phyloP scores from a whole-genome alignment of 2,113 vertebrate genomes.

The Oreochromis tanganicae region DNA sequence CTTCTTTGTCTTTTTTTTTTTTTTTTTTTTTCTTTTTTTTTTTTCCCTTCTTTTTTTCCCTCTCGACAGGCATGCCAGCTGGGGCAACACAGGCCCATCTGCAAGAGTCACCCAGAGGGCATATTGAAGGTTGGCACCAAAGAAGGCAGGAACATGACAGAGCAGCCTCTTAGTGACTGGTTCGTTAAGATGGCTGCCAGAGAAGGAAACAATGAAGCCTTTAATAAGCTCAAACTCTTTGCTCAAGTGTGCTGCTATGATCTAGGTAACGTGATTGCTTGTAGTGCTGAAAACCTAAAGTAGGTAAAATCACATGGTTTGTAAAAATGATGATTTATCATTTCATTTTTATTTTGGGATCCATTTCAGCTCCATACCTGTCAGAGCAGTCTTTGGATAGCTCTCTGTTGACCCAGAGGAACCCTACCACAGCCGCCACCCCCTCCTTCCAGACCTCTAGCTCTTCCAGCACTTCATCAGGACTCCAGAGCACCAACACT shows the following conservation, averaged over 20 bases:
- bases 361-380: slow-evolving; percentile 84
- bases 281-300: background rate
- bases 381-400: slow-evolving; percentile 90
- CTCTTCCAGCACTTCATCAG: slow-evolving; percentile 73
- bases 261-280: slow-evolving; percentile 74
- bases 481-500: slow-evolving; percentile 75
- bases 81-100: slow-evolving; percentile 93
- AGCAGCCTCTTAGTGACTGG: slow-evolving; percentile 92
- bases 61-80: slow-evolving; percentile 85
- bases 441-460: slow-evolving; percentile 67
- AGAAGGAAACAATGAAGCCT: slow-evolving; percentile 82
- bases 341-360: background rate
- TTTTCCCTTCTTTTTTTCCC: background rate
- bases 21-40: too few relatives aligned
- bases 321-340: background rate
- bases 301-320: background rate
- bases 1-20: too few relatives aligned
- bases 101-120: slow-evolving; percentile 85
- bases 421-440: slow-evolving; percentile 67
- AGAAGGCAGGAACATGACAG: slow-evolving; percentile 81
- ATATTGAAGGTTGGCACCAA: slow-evolving; percentile 86
- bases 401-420: slow-evolving; percentile 88
- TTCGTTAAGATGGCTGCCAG: slow-evolving; percentile 86
- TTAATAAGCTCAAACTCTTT: slow-evolving; percentile 92
- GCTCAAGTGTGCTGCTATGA: slow-evolving; percentile 95